Evolutionary conservation across 2,113 vertebrate genomes (phyloP), one percentile per base, ranked within the genome.

Genomic region (Catharus fuscescens): DNA sequence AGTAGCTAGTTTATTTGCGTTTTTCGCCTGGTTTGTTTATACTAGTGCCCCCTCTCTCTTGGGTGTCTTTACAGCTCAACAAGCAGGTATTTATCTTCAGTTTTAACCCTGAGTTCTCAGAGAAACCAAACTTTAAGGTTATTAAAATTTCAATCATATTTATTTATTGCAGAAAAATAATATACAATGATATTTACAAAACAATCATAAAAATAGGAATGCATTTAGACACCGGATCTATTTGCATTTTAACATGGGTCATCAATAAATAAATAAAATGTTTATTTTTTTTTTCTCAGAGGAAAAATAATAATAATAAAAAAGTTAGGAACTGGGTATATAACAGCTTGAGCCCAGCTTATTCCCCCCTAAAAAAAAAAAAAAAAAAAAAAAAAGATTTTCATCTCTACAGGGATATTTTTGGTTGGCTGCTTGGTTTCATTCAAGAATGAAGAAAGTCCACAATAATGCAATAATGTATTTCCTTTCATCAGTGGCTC

Each of bases 261-360:
- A 98, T 97, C 98, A 99, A 99, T 99, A 99, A 99, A 99, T 99
- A 99, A 99, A 99, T 99, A 99, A 98, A 98, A 98, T 98, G 99
- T 98, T 97, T 98, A 98, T 98, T 98, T 96, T 98, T 98, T 98
- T 97, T 96, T 96, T 98, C 95, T 98, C 98, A 97, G 96, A 98
- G 97, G 98, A 98, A 98, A 97, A 97, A 97, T 86, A 96, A 96
- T 97, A 96, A 97, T 95, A 95, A 97, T 94, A 98, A 97, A 97
- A 96, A 96, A 94, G 95, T 95, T 97, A 97, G 95, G 74, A 92
- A 98, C 97, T 91, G 86, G 95, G 96, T 98, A 98, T 94, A 97
- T 95, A 97, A 96, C 98, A 99, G 98, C 97, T 95, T 92, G 96
- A 98, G 97, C 97, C 98, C 98, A 98, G 96, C 92, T 96, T 94